These are phyloP conservation scores for Bruchidius siliquastri DNA, from an alignment of 2,888 invertebrate species.

Conservation along the genomic window DNA sequence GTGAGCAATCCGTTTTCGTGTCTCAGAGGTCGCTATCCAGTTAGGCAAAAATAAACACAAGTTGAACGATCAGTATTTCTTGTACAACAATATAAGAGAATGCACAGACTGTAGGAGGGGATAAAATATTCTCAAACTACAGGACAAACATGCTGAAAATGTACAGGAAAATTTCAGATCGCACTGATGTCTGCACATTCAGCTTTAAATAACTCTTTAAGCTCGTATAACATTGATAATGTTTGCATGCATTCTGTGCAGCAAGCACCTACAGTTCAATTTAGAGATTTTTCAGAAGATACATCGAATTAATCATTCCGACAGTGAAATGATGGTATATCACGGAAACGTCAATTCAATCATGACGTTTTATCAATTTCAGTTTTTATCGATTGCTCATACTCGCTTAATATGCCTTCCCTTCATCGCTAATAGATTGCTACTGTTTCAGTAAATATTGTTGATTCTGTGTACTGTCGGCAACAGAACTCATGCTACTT, in stretches of 20 bases:
- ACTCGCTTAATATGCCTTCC: neutral
- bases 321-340: neutral
- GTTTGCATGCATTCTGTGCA: neutral
- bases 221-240: neutral
- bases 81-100: too few species aligned
- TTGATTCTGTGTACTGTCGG: neutral
- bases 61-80: too few species aligned
- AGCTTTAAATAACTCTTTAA: neutral
- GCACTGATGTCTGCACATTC: neutral
- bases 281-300: neutral
- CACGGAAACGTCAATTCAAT: neutral
- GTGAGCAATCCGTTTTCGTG: too few species aligned
- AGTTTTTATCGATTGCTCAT: constrained; percentile 18
- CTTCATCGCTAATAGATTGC: neutral
- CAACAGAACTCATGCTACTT: neutral
- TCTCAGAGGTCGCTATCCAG: too few species aligned
- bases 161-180: too few species aligned
- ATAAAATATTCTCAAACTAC: too few species aligned
- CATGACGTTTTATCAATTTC: constrained; percentile 21
- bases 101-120: too few species aligned
- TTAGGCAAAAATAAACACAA: too few species aligned
- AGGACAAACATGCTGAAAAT: too few species aligned
- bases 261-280: neutral
- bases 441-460: neutral
- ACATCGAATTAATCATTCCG: neutral